Conservation (phyloP, 2,113 vertebrate genomes). For the Myrmecophaga tridactyla region DNA sequence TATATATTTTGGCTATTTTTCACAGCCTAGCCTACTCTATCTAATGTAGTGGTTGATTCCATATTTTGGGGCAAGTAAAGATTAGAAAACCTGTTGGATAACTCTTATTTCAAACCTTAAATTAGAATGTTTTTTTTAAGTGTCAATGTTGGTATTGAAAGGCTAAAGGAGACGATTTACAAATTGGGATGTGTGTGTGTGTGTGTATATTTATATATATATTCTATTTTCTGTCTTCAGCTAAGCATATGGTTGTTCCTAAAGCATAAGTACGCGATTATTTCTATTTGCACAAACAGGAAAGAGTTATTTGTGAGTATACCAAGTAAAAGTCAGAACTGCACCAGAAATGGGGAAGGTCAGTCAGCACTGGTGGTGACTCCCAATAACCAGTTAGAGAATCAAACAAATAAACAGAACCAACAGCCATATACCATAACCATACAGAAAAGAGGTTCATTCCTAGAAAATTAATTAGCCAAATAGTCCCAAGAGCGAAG, state of each 20-base stretch:
- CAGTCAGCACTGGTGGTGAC: background rate
- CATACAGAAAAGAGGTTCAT: background rate
- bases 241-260: background rate
- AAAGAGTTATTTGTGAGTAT: background rate
- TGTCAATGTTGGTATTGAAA: background rate
- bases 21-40: background rate
- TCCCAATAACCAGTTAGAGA: background rate
- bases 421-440: background rate
- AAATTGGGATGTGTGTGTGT: background rate
- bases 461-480: slow-evolving; percentile 22
- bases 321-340: background rate
- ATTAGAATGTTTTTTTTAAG: background rate
- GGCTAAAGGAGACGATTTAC: background rate
- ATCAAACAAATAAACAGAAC: background rate
- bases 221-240: background rate
- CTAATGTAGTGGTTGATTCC: background rate
- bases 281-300: background rate
- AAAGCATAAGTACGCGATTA: background rate
- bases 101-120: background rate
- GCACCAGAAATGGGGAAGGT: background rate
- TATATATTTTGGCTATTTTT: background rate
- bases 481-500: slow-evolving; percentile 1
- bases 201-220: too few relatives aligned
- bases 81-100: background rate
- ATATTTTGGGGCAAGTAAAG: background rate